Conservation (phyloP, 35 echinoderm and acorn worm genomes). For the Anneissia japonica region DNA sequence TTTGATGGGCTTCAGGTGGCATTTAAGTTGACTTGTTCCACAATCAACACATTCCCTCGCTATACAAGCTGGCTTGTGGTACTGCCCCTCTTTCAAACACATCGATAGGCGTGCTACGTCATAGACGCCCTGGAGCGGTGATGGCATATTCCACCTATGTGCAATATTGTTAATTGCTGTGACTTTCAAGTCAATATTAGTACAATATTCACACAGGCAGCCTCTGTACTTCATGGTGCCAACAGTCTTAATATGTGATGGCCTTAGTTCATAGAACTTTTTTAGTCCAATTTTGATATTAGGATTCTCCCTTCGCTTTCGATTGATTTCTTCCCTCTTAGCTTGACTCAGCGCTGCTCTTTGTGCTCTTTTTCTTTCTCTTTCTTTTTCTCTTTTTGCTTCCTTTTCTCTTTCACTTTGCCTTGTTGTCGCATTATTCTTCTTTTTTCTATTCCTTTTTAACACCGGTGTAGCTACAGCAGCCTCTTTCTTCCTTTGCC, state of each 20-base stretch:
- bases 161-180: background rate
- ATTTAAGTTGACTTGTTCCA: background rate
- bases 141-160: background rate
- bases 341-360: too few relatives aligned
- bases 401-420: too few relatives aligned
- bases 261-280: background rate
- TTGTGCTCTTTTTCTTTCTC: too few relatives aligned
- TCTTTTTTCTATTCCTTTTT: too few relatives aligned
- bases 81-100: background rate
- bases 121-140: background rate
- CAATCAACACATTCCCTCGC: background rate
- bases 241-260: background rate
- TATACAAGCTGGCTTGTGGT: slow-evolving; percentile 4
- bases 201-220: slow-evolving; percentile 1
- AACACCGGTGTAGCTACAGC: too few relatives aligned
- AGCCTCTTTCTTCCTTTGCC: too few relatives aligned
- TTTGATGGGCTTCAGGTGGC: background rate
- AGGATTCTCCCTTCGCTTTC: too few relatives aligned
- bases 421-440: too few relatives aligned
- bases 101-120: background rate
- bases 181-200: background rate
- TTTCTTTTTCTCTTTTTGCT: too few relatives aligned
- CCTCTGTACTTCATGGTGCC: background rate
- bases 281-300: too few relatives aligned
- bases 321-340: too few relatives aligned